Percentiles rank a stretch among this genome's conserved stretches.
phyloP scores from a whole-genome alignment of 1,140 invertebrate species.

The Drosophila pseudoananassae region DNA sequence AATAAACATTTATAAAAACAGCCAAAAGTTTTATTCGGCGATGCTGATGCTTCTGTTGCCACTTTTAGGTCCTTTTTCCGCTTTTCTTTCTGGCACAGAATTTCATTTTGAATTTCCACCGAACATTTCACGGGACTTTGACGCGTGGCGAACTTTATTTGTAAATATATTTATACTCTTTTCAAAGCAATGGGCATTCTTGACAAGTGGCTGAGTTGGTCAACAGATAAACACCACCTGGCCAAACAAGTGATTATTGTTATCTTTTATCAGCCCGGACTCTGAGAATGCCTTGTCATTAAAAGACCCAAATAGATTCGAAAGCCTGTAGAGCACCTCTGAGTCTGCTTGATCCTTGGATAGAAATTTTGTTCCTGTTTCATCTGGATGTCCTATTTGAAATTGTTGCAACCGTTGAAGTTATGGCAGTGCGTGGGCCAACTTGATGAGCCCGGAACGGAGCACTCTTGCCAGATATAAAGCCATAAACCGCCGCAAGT shows the following conservation, averaged over 20 bases:
- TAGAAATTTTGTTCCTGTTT: constrained; percentile 5
- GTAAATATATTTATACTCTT: constrained; percentile 34
- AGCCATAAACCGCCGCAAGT: constrained; percentile 51
- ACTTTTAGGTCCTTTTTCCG: constrained; percentile 37
- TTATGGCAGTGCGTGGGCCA: constrained; percentile 48
- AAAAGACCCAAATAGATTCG: neutral
- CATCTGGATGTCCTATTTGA: constrained; percentile 31
- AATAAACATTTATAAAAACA: constrained; percentile 80
- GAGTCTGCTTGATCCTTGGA: neutral
- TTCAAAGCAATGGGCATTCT: constrained; percentile 12
- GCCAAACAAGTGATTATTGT: constrained; percentile 11
- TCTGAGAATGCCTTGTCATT: neutral
- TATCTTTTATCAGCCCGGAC: neutral
- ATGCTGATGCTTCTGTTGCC: constrained; percentile 55
- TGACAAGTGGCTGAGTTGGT: constrained; percentile 22
- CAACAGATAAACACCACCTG: neutral
- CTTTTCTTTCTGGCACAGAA: constrained; percentile 42
- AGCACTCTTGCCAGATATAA: neutral
- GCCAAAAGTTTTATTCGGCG: constrained; percentile 75
- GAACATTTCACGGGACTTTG: constrained; percentile 62
- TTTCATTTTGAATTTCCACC: constrained; percentile 72
- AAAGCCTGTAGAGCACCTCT: neutral
- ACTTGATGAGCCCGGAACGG: constrained; percentile 21
- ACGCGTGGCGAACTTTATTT: constrained; percentile 67
- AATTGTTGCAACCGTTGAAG: constrained; percentile 52